Percentiles rank a stretch among this genome's conserved stretches.
Conservation (phyloP, 1,140 invertebrate genomes). For the Battus philenor region DNA sequence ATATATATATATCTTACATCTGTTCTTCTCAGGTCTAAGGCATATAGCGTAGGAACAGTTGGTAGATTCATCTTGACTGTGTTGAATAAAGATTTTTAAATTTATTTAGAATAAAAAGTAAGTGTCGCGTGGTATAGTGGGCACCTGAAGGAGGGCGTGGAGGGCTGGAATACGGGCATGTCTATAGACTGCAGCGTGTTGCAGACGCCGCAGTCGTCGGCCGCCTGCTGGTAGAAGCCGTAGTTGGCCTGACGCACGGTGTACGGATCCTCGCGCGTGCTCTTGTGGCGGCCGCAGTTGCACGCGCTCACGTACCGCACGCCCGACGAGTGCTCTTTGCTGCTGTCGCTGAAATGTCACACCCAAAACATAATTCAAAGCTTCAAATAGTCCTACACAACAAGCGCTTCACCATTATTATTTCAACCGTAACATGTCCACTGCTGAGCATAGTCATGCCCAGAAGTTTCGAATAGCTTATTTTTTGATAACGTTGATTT, state of each 20-base stretch:
- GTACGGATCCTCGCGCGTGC: conserved; percentile 92
- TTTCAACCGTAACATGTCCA: too few species aligned
- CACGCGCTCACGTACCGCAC: conserved; percentile 89
- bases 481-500: too few species aligned
- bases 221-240: conserved; percentile 88
- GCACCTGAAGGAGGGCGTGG: conserved; percentile 79
- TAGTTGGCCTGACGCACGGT: conserved; percentile 89
- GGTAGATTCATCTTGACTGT: too few species aligned
- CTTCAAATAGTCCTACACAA: too few species aligned
- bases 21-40: too few species aligned
- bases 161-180: conserved; percentile 92
- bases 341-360: conserved; percentile 45
- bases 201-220: conserved; percentile 85
- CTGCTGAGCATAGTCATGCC: too few species aligned
- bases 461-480: too few species aligned
- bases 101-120: neutral
- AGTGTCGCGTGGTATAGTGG: neutral
- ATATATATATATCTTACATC: too few species aligned
- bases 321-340: conserved; percentile 85
- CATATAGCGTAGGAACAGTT: too few species aligned
- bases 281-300: conserved; percentile 93
- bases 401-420: too few species aligned
- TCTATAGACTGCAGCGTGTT: conserved; percentile 79
- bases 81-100: neutral
- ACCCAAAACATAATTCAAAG: too few species aligned